These are phyloP conservation scores for Peribatodes rhomboidaria DNA, from an alignment of 2,888 invertebrate species.

Conservation along the genomic window DNA sequence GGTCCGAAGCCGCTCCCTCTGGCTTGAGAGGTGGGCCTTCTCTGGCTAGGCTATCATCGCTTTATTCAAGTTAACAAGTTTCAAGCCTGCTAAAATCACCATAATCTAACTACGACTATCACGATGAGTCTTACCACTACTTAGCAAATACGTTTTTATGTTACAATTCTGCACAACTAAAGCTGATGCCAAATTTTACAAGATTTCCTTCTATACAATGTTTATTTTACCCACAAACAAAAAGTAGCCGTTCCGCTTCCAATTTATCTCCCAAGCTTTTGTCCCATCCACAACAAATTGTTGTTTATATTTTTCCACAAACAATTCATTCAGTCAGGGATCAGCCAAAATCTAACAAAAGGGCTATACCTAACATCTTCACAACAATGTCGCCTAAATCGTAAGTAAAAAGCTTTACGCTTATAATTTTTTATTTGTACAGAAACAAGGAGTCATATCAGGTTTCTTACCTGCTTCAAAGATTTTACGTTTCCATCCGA, in stretches of 20 bases:
- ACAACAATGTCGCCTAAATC: constrained; percentile 27
- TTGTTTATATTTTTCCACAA: constrained; percentile 14
- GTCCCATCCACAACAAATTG: constrained; percentile 25
- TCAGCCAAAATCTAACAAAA: constrained; percentile 34
- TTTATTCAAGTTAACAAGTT: no score
- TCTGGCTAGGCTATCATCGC: no score
- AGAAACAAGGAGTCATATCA: constrained; percentile 28
- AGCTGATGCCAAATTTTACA: background rate
- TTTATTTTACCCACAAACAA: constrained; percentile 3
- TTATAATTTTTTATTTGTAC: constrained; percentile 31
- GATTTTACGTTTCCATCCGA: constrained; percentile 3
- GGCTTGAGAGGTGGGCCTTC: no score
- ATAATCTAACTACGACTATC: no score
- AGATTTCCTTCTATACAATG: background rate
- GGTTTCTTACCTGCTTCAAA: constrained; percentile 14
- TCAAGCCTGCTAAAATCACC: no score
- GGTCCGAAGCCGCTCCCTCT: no score
- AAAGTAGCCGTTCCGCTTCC: background rate
- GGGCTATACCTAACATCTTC: constrained; percentile 32
- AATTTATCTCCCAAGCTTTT: constrained; percentile 23
- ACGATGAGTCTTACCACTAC: no score
- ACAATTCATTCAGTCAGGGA: constrained; percentile 25
- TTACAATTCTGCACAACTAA: no score
- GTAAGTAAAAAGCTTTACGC: constrained; percentile 32
- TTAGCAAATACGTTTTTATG: no score